Conservation (phyloP, 2,113 vertebrate species). For the Colaptes auratus region DNA sequence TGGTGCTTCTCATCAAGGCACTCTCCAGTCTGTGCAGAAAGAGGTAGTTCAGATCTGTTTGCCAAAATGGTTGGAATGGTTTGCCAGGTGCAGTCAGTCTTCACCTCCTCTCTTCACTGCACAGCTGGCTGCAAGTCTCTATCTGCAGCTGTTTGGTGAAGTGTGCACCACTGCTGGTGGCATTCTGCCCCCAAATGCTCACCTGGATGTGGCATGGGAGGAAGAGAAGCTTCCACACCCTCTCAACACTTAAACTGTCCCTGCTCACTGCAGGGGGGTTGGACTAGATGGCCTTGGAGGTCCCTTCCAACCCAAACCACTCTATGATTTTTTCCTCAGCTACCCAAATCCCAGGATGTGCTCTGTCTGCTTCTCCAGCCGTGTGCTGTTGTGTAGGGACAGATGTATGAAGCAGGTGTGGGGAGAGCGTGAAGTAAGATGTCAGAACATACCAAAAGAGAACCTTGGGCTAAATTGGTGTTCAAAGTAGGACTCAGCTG, state of each 20-base stretch:
- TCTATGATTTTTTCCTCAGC: background rate
- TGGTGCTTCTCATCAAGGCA: background rate
- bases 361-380: background rate
- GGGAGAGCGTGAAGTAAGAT: background rate
- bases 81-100: background rate
- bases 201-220: rapidly evolving
- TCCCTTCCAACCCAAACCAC: no score
- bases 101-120: background rate
- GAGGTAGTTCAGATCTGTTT: background rate
- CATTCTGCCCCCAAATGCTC: background rate
- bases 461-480: background rate
- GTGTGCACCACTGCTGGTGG: background rate
- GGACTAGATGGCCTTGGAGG: no score
- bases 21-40: background rate
- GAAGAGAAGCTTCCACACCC: background rate
- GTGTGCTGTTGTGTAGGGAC: background rate
- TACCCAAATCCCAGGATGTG: background rate
- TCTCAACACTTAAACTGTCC: background rate
- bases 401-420: background rate
- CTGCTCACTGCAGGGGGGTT: background rate
- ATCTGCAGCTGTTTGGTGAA: background rate
- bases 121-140: no score
- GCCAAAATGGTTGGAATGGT: background rate
- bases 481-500: background rate
- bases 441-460: background rate